These are phyloP conservation scores for Lysandra coridon DNA, from an alignment of 2,888 invertebrate species.

Conservation along the genomic window DNA sequence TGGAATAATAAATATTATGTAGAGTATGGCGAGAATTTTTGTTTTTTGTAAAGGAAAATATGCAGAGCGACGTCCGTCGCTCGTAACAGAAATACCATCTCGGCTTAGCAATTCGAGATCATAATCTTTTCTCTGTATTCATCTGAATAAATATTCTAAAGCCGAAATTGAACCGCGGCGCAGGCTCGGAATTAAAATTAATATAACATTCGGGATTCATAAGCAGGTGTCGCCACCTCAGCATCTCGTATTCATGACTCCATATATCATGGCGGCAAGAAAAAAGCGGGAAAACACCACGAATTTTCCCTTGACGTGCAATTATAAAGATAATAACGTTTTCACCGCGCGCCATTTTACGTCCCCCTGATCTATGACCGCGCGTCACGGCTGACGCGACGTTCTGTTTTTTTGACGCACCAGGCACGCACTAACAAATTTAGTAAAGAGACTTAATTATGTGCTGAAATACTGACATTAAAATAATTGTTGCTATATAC, in stretches of 20 bases:
- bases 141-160: slow-evolving; percentile 25
- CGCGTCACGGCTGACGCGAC: slow-evolving; percentile 40
- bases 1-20: not conserved
- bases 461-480: not conserved
- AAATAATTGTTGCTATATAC: not conserved
- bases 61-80: not conserved
- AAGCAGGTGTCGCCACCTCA: slow-evolving; percentile 68
- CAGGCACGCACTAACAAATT: not conserved
- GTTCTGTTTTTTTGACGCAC: slow-evolving; percentile 34
- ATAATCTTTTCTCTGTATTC: slow-evolving; percentile 29
- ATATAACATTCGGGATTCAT: slow-evolving; percentile 65
- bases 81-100: slow-evolving; percentile 25
- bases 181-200: slow-evolving; percentile 24
- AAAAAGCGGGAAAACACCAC: slow-evolving; percentile 53
- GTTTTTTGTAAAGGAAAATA: not conserved
- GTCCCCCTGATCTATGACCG: slow-evolving; percentile 73
- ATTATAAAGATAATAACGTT: slow-evolving; percentile 81
- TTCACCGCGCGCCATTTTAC: slow-evolving; percentile 75
- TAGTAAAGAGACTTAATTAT: not conserved
- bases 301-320: slow-evolving; percentile 69
- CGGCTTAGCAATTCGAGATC: slow-evolving; percentile 23
- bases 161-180: slow-evolving; percentile 18
- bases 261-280: slow-evolving; percentile 70
- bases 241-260: slow-evolving; percentile 77
- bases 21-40: not conserved